A percentile compares a stretch with the other conserved stretches of the same genome.
Conservation (phyloP, 1,140 invertebrate species). For the Metopolophium dirhodum region DNA sequence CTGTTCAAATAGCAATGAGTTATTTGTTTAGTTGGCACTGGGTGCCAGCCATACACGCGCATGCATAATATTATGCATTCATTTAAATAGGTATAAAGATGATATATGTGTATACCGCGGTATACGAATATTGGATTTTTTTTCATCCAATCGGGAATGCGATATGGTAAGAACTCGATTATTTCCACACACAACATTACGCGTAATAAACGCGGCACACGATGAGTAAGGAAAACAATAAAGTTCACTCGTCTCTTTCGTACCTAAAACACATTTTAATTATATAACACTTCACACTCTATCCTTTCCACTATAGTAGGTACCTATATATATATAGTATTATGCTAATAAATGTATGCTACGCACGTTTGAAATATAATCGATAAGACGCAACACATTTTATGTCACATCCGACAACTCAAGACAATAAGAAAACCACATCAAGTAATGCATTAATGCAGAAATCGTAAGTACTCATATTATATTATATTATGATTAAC, state of each 20-base stretch:
- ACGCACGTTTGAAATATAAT: constrained; percentile 9
- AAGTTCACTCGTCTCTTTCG: background rate
- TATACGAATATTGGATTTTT: constrained; percentile 1
- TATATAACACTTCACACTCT: background rate
- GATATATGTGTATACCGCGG: background rate
- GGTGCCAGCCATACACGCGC: background rate
- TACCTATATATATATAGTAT: background rate
- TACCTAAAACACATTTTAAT: background rate
- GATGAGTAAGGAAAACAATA: background rate
- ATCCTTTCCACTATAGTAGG: background rate
- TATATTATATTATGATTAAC: background rate
- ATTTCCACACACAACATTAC: background rate
- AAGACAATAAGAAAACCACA: background rate
- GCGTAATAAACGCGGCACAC: background rate
- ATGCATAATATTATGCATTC: background rate
- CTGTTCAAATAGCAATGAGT: constrained; percentile 48
- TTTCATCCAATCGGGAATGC: background rate
- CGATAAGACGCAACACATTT: background rate
- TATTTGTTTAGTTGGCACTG: constrained; percentile 45
- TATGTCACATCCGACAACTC: background rate
- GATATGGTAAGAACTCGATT: background rate
- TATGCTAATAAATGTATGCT: background rate
- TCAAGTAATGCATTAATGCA: background rate
- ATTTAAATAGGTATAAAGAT: background rate
- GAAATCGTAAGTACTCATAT: background rate